Conservation (phyloP, 2,113 vertebrate genomes). For the Malurus elegans region DNA sequence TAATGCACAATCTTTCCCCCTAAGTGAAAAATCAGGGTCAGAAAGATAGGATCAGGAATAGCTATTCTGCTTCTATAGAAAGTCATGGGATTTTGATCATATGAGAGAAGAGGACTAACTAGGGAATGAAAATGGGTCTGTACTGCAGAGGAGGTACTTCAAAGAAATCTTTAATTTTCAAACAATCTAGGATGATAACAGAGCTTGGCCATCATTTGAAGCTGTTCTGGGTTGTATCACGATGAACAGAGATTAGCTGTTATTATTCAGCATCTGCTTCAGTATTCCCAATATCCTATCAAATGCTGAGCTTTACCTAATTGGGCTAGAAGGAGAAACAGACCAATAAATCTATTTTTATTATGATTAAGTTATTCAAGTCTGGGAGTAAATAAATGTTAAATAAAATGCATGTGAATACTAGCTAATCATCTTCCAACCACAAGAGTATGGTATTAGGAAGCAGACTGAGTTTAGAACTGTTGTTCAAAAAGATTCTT, state of each 20-base stretch:
- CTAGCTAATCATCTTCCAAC: not conserved
- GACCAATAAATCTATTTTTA: slow-evolving; percentile 35
- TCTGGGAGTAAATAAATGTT: slow-evolving; percentile 8
- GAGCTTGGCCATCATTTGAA: not conserved
- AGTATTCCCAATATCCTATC: not conserved
- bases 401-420: not conserved
- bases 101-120: not conserved
- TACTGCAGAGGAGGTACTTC: not conserved
- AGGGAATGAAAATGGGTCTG: not conserved
- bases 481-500: not conserved
- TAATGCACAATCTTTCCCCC: not conserved
- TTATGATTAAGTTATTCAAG: slow-evolving; percentile 14
- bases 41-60: not conserved
- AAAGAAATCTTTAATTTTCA: slow-evolving; percentile 14
- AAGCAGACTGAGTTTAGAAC: not conserved
- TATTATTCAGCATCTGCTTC: slow-evolving; percentile 15
- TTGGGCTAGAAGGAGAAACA: slow-evolving; percentile 16
- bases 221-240: not conserved
- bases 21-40: not conserved
- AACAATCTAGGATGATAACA: not conserved
- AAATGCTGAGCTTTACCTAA: slow-evolving; percentile 18
- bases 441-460: not conserved
- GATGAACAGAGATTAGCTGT: not conserved
- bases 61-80: not conserved
- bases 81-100: not conserved